Conservation (phyloP, 1,140 invertebrate species). For the Chrysoperla carnea region DNA sequence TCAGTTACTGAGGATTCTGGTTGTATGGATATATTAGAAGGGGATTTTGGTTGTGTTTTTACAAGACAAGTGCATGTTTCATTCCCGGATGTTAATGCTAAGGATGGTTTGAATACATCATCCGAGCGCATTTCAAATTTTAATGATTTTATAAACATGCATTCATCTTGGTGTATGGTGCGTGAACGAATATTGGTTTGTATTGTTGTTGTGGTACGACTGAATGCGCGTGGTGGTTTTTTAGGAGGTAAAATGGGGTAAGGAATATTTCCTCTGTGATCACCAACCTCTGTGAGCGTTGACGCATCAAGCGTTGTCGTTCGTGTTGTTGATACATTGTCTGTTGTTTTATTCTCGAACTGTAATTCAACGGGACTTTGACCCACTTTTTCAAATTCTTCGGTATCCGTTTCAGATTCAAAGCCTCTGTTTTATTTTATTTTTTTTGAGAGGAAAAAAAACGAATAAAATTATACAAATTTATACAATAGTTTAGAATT, state of each 20-base stretch:
- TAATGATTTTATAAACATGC: constrained; percentile 20
- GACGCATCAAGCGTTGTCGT: constrained; percentile 16
- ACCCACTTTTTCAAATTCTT: constrained; percentile 64
- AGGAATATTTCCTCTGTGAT: constrained; percentile 4
- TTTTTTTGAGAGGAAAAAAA: constrained; percentile 16
- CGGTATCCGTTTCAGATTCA: constrained; percentile 65
- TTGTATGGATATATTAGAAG: too few species aligned
- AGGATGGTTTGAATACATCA: neutral
- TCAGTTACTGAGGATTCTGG: neutral
- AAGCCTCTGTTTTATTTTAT: constrained; percentile 32
- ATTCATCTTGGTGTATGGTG: constrained; percentile 8
- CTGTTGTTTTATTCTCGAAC: constrained; percentile 12
- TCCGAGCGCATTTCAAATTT: neutral
- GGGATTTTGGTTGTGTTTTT: neutral
- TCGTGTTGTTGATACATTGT: constrained; percentile 4
- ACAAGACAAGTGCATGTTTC: neutral
- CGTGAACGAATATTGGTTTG: constrained; percentile 8
- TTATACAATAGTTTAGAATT: neutral
- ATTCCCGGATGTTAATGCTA: neutral
- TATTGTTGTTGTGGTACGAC: constrained; percentile 4
- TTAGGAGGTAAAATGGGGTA: constrained; percentile 13
- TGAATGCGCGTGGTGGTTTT: constrained; percentile 22
- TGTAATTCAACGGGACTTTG: constrained; percentile 35
- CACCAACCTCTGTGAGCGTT: constrained; percentile 23
- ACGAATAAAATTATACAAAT: constrained; percentile 4